These are phyloP conservation scores for Alcedo quadribrachys DNA, from an alignment of 2,797 vertebrate species.

Conservation along the genomic window DNA sequence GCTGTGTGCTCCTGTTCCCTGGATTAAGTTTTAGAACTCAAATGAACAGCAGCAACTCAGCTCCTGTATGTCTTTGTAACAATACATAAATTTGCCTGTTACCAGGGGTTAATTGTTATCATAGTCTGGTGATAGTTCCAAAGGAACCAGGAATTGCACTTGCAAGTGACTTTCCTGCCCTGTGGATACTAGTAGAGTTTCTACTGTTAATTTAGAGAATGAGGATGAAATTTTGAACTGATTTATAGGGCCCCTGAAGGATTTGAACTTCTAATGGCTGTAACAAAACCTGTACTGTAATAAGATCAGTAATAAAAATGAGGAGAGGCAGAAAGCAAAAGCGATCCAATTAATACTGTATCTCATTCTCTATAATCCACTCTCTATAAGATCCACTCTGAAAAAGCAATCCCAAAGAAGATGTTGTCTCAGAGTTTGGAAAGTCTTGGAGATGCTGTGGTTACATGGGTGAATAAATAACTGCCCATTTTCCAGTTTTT, in stretches of 20 bases:
- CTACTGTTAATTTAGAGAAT: background rate
- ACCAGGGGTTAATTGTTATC: background rate
- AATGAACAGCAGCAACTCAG: background rate
- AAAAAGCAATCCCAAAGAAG: background rate
- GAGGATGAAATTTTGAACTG: background rate
- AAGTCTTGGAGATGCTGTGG: background rate
- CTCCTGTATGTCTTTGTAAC: background rate
- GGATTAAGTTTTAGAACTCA: background rate
- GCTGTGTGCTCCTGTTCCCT: background rate
- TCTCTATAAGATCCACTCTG: background rate
- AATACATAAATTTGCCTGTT: background rate
- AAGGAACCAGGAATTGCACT: background rate
- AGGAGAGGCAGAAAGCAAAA: background rate
- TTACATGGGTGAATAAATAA: background rate
- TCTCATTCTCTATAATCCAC: background rate
- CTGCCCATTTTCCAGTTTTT: background rate
- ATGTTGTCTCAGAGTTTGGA: background rate
- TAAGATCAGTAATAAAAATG: background rate
- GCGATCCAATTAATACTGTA: background rate
- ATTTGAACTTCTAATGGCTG: background rate
- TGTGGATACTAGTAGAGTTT: background rate
- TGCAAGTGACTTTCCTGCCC: background rate
- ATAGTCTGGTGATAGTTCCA: background rate
- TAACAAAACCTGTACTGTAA: background rate
- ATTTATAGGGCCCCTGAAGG: background rate